Evolutionary conservation across 1,140 invertebrate species (phyloP), one percentile per base, ranked within the genome.

Genomic region (Hermatobates lingyangjiaoensis): DNA sequence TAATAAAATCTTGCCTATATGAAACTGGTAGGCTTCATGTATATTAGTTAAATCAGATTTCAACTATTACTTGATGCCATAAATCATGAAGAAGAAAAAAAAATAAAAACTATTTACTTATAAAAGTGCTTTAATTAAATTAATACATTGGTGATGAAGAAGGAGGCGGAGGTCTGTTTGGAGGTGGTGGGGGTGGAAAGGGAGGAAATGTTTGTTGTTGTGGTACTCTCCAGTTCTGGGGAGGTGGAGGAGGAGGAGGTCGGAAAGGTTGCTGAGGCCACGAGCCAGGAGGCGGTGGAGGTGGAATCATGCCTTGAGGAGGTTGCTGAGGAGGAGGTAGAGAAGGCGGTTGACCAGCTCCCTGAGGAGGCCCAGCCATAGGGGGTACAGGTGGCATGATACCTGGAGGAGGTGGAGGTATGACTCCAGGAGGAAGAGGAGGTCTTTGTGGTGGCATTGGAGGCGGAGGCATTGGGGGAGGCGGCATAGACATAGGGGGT

Each of bases 401-500:
- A 27, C 44, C 57, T 30, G 55, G 52, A n/a, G 53, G 51, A 45
- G 54, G 53, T 45, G 54, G 52, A 18, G 57, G 56, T 39, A 56
- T 54, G 49, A 52, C 51, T 50, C 50, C 50, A 20, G 39, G 24
- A 39, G 45, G 44, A 4, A 50, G 21, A 45, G 45, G 46, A n/a
- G n/a, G n/a, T n/a, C n/a, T n/a, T n/a, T n/a, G n/a, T 44, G 55
- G 53, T 48, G 47, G 40, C 50, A 48, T 64, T 58, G 68, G 66
- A 3, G 65, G 66, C n/a, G 68, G 60, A 0, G 66, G 65, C 61
- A 68, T 64, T 3, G 66, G 68, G 12, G 70, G 68, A 1, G 68
- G 67, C n/a, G 71, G 69, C 48, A 72, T 66, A 56, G 69, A 67
- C 10, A 66, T 68, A 2, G 70, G 68, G 2, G 71, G 71, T 2